Evolutionary conservation across 2,888 invertebrate species (phyloP), one percentile per base, ranked within the genome.

Genomic region (Mythimna ferrago): DNA sequence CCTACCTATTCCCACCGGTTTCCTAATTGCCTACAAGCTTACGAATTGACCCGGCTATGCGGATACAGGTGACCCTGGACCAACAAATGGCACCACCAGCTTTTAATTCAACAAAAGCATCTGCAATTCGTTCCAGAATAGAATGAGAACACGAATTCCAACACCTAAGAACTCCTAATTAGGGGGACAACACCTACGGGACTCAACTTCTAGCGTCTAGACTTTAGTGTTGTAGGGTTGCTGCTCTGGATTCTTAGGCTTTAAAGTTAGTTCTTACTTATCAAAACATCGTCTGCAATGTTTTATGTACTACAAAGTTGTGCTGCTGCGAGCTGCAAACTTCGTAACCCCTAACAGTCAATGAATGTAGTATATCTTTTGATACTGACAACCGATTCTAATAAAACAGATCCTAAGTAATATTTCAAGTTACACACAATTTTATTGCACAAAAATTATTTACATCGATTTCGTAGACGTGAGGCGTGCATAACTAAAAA

Each of bases 121-220:
- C 89, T 88, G 89, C 86, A 87, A 89, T 92, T 91, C 91, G 94
- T 92, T 92, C 93, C 92, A 93, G 93, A 93, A 92, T 93, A 90
- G 92, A 93, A 91, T 85, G 88, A 89, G 86, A 86, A 96, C 96
- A 96, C 81, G 91, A 92, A 91, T 94, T 91, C 93, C 93, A 92
- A 96, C 96, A 96, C 96, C 94, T 95, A 87, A 89, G 89, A 87
- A 88, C 89, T 90, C 93, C 95, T 95, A 96, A 96, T 96, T 96
- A 95, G 94, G 93, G 86, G 87, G 87, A 94, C 91, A 92, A 92
- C 94, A 91, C 92, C 93, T 92, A 91, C 90, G 90, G 90, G 89
- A 89, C 87, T 84, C 83, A 83, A 80, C 76, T 82, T 82, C 90
- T 91, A 92, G 92, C 91, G 89, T 91, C 90, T 76, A 84, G 89